Conservation (phyloP, 2,113 vertebrate species). For the Protobothrops flavoviridis region DNA sequence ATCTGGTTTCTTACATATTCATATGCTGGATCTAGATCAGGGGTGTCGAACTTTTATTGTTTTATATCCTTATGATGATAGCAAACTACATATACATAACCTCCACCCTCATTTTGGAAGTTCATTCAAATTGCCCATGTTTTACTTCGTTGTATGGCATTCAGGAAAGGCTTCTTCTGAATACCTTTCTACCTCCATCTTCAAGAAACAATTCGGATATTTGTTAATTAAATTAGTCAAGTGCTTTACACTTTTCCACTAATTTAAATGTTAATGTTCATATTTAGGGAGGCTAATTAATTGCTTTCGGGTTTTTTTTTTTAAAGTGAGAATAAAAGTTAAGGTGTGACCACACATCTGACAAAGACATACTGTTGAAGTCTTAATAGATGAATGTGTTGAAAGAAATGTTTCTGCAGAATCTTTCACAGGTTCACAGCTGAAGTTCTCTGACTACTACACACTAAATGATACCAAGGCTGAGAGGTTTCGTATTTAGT, state of each 20-base stretch:
- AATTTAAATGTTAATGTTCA: conserved; percentile 31
- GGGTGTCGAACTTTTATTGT: background rate
- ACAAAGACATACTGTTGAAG: conserved; percentile 29
- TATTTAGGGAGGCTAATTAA: conserved; percentile 33
- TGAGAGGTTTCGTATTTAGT: background rate
- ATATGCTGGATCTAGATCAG: too few relatives aligned
- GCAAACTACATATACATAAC: background rate
- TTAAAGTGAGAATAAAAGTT: conserved; percentile 30
- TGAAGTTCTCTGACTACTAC: background rate
- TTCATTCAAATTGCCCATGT: background rate
- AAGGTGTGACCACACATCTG: conserved; percentile 35
- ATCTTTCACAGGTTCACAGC: conserved; percentile 23
- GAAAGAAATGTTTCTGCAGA: background rate
- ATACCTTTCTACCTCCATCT: background rate
- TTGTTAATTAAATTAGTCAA: conserved; percentile 33
- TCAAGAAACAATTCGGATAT: conserved; percentile 17
- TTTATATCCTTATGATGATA: background rate
- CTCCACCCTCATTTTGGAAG: background rate
- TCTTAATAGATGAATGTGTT: conserved; percentile 33
- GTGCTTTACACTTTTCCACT: conserved; percentile 24
- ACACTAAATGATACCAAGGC: background rate
- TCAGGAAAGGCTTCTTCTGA: background rate
- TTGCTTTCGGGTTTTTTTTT: conserved; percentile 3
- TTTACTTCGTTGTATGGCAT: background rate
- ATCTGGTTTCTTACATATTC: too few relatives aligned